A percentile compares a stretch with the other conserved stretches of the same genome.
phyloP scores from a whole-genome alignment of 2,113 vertebrate genomes.

The Ptyas mucosa region DNA sequence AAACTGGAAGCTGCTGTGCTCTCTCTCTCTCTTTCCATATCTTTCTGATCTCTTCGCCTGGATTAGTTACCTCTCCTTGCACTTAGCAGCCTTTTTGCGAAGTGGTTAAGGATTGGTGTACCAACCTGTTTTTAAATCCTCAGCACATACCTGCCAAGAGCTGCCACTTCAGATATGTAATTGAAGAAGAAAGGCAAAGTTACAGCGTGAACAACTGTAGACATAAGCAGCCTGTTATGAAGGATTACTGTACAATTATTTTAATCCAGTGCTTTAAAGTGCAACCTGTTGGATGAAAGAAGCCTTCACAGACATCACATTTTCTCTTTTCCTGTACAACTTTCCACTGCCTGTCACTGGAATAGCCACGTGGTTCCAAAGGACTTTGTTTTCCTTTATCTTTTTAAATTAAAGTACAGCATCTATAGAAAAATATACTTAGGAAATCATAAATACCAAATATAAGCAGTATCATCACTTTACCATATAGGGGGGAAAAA shows the following conservation, averaged over 20 bases:
- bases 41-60: background rate
- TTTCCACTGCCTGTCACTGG: background rate
- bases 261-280: conserved; percentile 7
- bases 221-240: background rate
- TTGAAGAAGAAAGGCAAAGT: background rate
- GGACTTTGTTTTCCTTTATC: background rate
- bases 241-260: conserved; percentile 10
- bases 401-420: background rate
- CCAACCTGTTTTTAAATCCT: conserved; percentile 16
- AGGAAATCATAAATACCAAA: background rate
- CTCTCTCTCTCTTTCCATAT: background rate
- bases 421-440: background rate
- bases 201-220: background rate
- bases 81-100: background rate
- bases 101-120: conserved; percentile 6
- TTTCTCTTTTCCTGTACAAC: background rate
- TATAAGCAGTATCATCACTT: background rate
- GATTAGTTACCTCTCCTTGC: conserved; percentile 16
- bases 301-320: background rate
- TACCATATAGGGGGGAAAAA: background rate
- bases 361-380: background rate
- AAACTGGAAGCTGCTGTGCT: background rate
- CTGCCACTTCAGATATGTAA: conserved; percentile 11
- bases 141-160: background rate
- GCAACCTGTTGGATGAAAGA: background rate